phyloP scores from a whole-genome alignment of 2,797 vertebrate genomes.

The Cyclura pinguis region DNA sequence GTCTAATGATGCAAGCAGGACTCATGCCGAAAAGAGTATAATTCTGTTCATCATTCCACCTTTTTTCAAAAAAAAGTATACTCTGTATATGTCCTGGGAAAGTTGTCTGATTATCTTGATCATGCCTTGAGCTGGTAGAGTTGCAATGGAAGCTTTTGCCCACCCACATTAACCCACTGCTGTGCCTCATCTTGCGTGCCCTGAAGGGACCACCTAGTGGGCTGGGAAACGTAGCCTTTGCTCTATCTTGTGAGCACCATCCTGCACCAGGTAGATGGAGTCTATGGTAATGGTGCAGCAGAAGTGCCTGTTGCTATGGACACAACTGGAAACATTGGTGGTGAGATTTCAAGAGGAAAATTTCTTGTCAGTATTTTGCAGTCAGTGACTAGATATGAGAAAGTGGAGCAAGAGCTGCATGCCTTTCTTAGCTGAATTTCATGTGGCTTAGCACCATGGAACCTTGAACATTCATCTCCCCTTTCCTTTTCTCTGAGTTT shows the following conservation, averaged over 20 bases:
- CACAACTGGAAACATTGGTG: not conserved
- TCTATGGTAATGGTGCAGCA: constrained; percentile 10
- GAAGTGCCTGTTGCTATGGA: not conserved
- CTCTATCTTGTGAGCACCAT: constrained; percentile 44
- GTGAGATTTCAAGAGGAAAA: not conserved
- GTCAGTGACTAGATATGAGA: not conserved
- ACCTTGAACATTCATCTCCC: not conserved
- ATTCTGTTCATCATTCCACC: not conserved
- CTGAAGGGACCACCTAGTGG: constrained; percentile 75
- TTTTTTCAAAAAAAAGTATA: not conserved
- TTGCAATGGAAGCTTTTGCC: constrained; percentile 67
- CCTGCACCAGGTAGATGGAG: constrained; percentile 46
- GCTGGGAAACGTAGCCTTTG: constrained; percentile 63
- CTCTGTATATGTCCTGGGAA: constrained; percentile 13
- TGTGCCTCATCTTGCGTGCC: constrained; percentile 70
- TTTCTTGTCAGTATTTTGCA: not conserved
- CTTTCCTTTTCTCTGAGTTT: not conserved
- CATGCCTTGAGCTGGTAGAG: constrained; percentile 73
- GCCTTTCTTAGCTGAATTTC: not conserved
- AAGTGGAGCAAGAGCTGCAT: not conserved
- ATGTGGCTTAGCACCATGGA: not conserved
- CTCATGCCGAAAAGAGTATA: not conserved
- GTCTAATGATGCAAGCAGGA: too few relatives aligned
- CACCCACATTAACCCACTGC: constrained; percentile 61
- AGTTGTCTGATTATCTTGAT: constrained; percentile 68